Conservation (phyloP, 2,888 invertebrate species). For the Pollenia griseotomentosa region DNA sequence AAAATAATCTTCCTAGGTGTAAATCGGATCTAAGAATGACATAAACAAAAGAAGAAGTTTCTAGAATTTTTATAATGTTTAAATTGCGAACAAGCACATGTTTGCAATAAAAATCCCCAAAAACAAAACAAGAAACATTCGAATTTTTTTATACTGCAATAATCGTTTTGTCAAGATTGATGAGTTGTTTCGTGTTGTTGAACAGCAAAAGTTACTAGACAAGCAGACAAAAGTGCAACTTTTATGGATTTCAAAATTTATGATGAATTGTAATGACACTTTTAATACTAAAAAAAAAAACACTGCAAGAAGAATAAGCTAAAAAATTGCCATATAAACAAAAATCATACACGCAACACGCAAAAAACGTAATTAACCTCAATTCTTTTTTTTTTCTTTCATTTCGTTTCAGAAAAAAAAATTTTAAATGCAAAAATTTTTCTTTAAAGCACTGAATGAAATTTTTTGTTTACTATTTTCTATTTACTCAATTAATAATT, state of each 20-base stretch:
- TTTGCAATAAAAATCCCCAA: slow-evolving; percentile 19
- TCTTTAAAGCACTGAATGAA: neutral
- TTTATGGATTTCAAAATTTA: slow-evolving; percentile 35
- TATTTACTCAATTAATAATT: neutral
- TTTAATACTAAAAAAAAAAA: slow-evolving; percentile 16
- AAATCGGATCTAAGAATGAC: no score
- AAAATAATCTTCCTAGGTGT: no score
- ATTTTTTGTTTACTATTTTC: no score
- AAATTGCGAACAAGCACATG: slow-evolving; percentile 11
- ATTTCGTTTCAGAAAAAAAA: slow-evolving; percentile 4
- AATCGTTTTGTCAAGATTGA: slow-evolving; percentile 44
- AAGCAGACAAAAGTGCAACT: slow-evolving; percentile 16
- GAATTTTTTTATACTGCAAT: slow-evolving; percentile 24
- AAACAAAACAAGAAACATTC: slow-evolving; percentile 6
- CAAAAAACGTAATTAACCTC: slow-evolving; percentile 58
- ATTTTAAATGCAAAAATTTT: slow-evolving; percentile 11
- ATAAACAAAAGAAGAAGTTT: no score
- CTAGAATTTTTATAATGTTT: no score
- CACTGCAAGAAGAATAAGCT: neutral
- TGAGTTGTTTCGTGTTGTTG: neutral
- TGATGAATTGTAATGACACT: slow-evolving; percentile 49
- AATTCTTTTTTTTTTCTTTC: slow-evolving; percentile 50
- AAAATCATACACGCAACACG: slow-evolving; percentile 12
- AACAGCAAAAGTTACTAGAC: slow-evolving; percentile 14
- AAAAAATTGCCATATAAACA: slow-evolving; percentile 6